Base-by-base conservation (phyloP, 2,888 invertebrate genomes). In the Boloria euphrosyne region DNA sequence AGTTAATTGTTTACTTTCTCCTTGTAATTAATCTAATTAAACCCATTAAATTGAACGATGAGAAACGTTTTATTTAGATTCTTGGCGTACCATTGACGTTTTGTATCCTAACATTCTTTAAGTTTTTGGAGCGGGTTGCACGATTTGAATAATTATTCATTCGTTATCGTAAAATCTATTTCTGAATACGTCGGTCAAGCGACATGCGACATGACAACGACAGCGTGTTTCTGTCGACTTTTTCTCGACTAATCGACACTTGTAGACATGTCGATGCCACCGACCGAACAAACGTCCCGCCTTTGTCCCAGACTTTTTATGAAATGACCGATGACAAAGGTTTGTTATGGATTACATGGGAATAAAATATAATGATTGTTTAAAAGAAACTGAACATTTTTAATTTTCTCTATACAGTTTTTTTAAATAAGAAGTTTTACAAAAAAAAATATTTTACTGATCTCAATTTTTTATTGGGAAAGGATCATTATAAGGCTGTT, bases 181-280 rank as follows among this genome's bases (percentile, higher is more conserved):
- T 78, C 76, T 73, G 74, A 78, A 82, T 78, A 79, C 82, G 80
- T 80, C 79, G 78, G 71, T 76, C 74, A 76, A 75, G 76, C 76
- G 63, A 78, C 78, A 74, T 73, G 66, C 69, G 71, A 75, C 74
- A 86, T 81, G 88, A 87, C 89, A 83, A 75, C 80, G 85, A 89
- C 89, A 86, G 76, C 79, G 76, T 82, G 81, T 83, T 76, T 70
- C 74, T 80, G 82, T 82, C 81, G 78, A 79, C 77, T 84, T 87
- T 87, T 86, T 86, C 84, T 86, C 80, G 70, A 68, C 83, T 89
- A 87, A 89, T 90, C 88, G 88, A 83, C 88, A 88, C 88, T 76
- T 73, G 76, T 74, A 66, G 69, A 53, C 61, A 66, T 61, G 55
- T 71, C 73, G 73, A 73, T 72, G 78, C 76, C 76, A 72, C 75